These are phyloP conservation scores for Aphrocallistes beatrix DNA, from an alignment of 37 sponge, comb jelly and placozoan genomes.

Conservation along the genomic window DNA sequence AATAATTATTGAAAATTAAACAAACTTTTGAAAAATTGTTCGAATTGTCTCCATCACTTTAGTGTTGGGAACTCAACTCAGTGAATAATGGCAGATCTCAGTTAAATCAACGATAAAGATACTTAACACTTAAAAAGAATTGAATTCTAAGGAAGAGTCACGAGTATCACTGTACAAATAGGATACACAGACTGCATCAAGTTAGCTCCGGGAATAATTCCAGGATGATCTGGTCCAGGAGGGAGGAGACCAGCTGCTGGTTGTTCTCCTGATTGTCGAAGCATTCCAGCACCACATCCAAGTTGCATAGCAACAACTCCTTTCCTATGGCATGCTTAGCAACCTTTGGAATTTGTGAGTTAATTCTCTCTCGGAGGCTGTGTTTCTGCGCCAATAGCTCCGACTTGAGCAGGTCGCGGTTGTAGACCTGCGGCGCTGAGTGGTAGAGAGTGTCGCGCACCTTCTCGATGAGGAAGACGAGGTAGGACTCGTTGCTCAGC, in stretches of 20 bases:
- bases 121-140: too few species aligned
- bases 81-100: too few species aligned
- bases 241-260: neutral
- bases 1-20: too few species aligned
- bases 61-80: too few species aligned
- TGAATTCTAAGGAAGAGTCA: too few species aligned
- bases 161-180: too few species aligned
- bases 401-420: neutral
- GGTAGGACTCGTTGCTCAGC: neutral
- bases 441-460: neutral
- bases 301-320: constrained; percentile 3
- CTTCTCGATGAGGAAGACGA: neutral
- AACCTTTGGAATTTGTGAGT: neutral
- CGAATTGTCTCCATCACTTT: too few species aligned
- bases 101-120: too few species aligned
- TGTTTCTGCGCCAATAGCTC: neutral
- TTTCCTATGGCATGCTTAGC: neutral
- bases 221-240: neutral
- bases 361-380: neutral
- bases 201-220: neutral
- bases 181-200: too few species aligned
- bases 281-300: neutral
- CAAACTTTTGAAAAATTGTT: too few species aligned
- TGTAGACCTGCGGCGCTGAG: neutral
- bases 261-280: neutral